Percentiles rank a stretch among this genome's conserved stretches.
Evolutionary conservation across 2,888 invertebrate species (phyloP).

Genomic region (Cheilosia impressa): DNA sequence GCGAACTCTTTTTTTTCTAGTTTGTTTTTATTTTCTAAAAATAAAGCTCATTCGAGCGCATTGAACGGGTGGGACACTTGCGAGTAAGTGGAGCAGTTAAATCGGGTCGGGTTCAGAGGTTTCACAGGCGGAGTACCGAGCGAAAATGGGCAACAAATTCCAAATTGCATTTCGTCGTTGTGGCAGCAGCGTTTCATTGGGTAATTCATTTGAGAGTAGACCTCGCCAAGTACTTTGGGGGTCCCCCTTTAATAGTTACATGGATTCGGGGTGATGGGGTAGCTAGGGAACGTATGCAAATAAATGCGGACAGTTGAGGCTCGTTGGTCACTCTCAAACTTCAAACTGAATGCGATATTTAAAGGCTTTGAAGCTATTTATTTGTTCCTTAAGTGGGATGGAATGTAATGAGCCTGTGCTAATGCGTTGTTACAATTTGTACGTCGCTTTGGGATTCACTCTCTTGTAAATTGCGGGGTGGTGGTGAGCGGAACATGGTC

Average conservation of each 20-base stretch:
- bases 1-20: background rate
- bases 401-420: no score
- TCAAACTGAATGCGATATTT: no score
- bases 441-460: no score
- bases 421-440: no score
- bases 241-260: background rate
- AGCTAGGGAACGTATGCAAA: no score
- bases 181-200: slow-evolving; percentile 33
- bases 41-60: slow-evolving; percentile 57
- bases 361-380: no score
- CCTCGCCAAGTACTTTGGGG: background rate
- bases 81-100: slow-evolving; percentile 45
- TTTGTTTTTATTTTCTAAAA: slow-evolving; percentile 51
- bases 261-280: no score
- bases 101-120: slow-evolving; percentile 7
- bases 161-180: slow-evolving; percentile 6
- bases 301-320: no score
- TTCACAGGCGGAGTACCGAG: background rate
- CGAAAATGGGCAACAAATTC: slow-evolving; percentile 30
- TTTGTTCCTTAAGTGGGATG: no score
- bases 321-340: no score
- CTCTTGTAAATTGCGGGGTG: no score
- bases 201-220: slow-evolving; percentile 18
- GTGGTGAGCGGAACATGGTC: no score
- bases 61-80: slow-evolving; percentile 40